phyloP scores from a whole-genome alignment of 2,113 vertebrate species.

The Campylorhamphus procurvoides region DNA sequence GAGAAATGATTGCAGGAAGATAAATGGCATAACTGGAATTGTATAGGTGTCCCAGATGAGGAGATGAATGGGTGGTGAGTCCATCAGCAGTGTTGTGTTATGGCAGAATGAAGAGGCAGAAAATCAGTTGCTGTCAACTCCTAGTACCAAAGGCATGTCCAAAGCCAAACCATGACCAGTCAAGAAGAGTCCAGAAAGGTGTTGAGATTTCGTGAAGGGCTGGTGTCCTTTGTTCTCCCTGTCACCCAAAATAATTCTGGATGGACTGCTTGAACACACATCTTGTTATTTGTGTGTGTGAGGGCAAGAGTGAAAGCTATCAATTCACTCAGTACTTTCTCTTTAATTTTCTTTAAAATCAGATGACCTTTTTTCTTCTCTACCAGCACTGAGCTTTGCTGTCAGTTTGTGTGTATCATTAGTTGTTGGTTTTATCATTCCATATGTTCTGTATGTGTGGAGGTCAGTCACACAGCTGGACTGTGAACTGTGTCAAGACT shows the following conservation, averaged over 20 bases:
- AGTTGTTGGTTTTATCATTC: neutral
- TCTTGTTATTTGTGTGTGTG: neutral
- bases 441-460: accelerated
- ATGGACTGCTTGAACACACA: neutral
- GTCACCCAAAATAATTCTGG: neutral
- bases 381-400: neutral
- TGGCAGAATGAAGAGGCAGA: neutral
- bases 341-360: neutral
- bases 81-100: neutral
- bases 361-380: neutral
- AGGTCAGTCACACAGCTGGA: neutral
- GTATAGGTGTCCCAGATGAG: neutral
- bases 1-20: neutral
- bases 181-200: neutral
- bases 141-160: neutral
- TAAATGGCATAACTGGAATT: neutral
- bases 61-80: neutral
- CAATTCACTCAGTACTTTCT: neutral
- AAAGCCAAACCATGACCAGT: neutral
- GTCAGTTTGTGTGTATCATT: neutral
- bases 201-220: neutral
- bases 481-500: neutral
- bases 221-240: neutral
- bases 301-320: neutral
- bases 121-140: neutral